Percentiles rank a stretch among this genome's conserved stretches.
phyloP scores from a whole-genome alignment of 2,888 invertebrate genomes.

The Aspidiotus destructor region DNA sequence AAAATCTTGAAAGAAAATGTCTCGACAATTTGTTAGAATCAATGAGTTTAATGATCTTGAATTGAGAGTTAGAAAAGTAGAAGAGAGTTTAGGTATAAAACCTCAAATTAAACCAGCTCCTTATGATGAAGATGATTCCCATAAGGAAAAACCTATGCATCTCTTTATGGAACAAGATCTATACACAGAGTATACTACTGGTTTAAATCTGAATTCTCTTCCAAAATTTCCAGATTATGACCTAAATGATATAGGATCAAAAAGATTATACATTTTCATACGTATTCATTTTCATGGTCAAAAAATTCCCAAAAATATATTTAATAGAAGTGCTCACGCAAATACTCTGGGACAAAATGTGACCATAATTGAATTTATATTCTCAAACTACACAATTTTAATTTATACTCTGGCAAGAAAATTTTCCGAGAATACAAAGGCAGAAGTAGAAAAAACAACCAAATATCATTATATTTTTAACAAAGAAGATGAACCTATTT shows the following conservation, averaged over 20 bases:
- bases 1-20: background rate
- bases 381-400: background rate
- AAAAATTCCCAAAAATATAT: background rate
- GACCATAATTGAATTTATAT: background rate
- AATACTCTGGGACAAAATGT: background rate
- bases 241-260: background rate
- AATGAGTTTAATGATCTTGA: background rate
- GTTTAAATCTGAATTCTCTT: background rate
- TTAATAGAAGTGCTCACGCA: background rate
- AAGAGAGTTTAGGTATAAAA: background rate
- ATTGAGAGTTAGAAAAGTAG: slow-evolving; percentile 2
- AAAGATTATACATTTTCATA: background rate
- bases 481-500: background rate
- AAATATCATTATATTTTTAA: background rate
- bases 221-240: slow-evolving; percentile 1
- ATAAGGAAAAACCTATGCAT: background rate
- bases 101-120: background rate
- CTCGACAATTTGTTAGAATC: background rate
- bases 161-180: background rate
- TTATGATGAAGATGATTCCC: background rate
- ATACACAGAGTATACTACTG: background rate
- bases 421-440: background rate
- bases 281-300: slow-evolving; percentile 2
- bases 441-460: background rate
- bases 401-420: background rate